phyloP scores from a whole-genome alignment of 2,888 invertebrate species.

The Carpatolechia fugitivella region DNA sequence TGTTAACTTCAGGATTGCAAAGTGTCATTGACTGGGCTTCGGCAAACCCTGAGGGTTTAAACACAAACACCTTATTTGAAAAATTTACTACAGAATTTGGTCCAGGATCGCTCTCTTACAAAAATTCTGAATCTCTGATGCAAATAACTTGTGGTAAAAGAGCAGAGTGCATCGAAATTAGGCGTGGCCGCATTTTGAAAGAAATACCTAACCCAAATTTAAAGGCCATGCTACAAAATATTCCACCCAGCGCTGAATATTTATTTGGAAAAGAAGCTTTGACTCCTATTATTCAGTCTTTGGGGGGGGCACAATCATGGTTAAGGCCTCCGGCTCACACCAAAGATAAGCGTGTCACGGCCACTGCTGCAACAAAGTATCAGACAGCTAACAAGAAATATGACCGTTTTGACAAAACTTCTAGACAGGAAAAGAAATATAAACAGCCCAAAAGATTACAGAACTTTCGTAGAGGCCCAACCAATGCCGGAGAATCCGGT shows the following conservation, averaged over 20 bases:
- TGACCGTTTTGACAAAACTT: neutral
- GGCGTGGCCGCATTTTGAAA: conserved; percentile 15
- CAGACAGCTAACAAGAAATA: neutral
- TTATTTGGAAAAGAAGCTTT: conserved; percentile 4
- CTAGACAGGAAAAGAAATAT: neutral
- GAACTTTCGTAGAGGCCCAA: neutral
- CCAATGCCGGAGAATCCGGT: neutral
- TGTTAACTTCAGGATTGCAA: neutral
- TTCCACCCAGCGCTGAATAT: conserved; percentile 14
- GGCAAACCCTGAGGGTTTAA: neutral
- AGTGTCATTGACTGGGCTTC: conserved; percentile 4
- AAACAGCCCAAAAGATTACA: neutral
- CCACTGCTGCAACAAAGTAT: neutral
- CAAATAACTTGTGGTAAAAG: conserved; percentile 20
- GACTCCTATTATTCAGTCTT: conserved; percentile 1
- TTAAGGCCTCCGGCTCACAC: neutral
- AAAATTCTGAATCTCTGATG: conserved; percentile 13
- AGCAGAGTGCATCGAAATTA: conserved; percentile 19
- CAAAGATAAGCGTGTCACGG: neutral
- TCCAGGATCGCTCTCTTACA: conserved; percentile 7
- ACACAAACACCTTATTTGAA: conserved; percentile 11
- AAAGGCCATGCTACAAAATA: neutral
- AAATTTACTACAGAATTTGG: conserved; percentile 15
- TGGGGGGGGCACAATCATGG: neutral
- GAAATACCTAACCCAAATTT: conserved; percentile 14